Evolutionary conservation across 2,113 vertebrate species (phyloP).

Genomic region (Sorex araneus): DNA sequence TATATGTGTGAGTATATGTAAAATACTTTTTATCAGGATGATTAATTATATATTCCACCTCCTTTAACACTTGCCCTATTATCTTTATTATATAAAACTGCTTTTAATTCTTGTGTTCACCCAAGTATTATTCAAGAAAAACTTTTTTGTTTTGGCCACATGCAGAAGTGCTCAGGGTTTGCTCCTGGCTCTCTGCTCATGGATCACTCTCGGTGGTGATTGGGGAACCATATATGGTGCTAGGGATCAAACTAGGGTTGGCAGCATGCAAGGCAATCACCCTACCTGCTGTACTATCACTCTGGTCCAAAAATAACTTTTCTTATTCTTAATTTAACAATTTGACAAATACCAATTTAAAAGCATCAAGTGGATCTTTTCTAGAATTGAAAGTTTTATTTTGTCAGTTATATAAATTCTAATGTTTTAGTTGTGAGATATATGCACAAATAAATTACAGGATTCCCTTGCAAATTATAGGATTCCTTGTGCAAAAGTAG

Average conservation of each 20-base stretch:
- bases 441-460: neutral
- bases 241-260: too few species aligned
- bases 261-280: too few species aligned
- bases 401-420: constrained; percentile 11
- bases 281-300: neutral
- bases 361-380: constrained; percentile 14
- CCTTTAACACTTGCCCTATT: neutral
- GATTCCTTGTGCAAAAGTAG: neutral
- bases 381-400: constrained; percentile 21
- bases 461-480: neutral
- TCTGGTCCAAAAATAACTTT: neutral
- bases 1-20: too few species aligned
- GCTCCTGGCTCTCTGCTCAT: too few species aligned
- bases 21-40: neutral
- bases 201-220: too few species aligned
- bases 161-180: too few species aligned
- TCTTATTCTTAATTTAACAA: neutral
- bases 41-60: neutral
- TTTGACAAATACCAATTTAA: neutral
- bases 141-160: too few species aligned
- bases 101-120: neutral
- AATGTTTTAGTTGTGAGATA: neutral
- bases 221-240: too few species aligned
- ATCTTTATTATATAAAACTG: neutral
- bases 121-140: neutral